phyloP scores from a whole-genome alignment of 1,140 invertebrate species.

The Brachionus sp. region DNA sequence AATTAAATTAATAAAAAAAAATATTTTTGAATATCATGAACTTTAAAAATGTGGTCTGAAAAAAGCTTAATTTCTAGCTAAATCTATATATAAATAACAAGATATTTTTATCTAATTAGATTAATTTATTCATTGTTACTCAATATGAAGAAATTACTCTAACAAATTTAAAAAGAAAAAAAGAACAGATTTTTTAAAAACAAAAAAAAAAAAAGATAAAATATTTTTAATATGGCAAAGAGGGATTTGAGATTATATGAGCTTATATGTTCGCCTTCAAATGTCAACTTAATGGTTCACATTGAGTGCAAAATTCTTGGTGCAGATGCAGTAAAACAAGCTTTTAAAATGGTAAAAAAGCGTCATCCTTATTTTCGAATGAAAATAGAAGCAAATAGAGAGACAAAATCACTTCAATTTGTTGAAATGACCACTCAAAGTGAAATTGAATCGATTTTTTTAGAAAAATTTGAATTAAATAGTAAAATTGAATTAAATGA shows the following conservation, averaged over 20 bases:
- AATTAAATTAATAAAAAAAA: no score
- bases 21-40: neutral
- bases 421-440: neutral
- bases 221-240: neutral
- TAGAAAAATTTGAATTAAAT: neutral
- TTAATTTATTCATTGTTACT: neutral
- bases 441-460: neutral
- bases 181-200: neutral
- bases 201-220: neutral
- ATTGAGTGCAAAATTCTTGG: neutral
- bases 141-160: neutral
- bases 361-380: slow-evolving; percentile 42
- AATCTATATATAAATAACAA: neutral
- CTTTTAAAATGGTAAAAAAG: slow-evolving; percentile 27
- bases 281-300: neutral
- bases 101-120: neutral
- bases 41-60: neutral
- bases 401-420: neutral
- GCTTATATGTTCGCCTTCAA: neutral
- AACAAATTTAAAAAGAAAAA: neutral
- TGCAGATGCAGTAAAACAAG: neutral
- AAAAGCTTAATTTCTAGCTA: no score
- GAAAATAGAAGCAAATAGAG: neutral
- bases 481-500: neutral
- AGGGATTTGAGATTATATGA: slow-evolving; percentile 27